Evolutionary conservation across 2,113 vertebrate genomes (phyloP).

Genomic region (Etheostoma cragini): DNA sequence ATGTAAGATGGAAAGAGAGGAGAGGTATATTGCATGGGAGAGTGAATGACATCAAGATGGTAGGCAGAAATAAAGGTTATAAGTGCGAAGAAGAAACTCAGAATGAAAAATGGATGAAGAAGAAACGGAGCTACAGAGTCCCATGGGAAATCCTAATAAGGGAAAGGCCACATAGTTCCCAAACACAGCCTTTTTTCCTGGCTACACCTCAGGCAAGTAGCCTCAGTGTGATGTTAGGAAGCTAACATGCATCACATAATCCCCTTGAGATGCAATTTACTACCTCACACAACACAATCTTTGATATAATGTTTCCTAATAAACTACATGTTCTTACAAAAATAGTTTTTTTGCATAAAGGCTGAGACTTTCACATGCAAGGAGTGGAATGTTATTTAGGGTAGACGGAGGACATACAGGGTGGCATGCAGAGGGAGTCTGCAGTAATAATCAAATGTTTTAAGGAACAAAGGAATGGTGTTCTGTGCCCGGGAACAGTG

Average conservation of each 20-base stretch:
- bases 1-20: not conserved
- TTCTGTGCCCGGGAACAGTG: slow-evolving; percentile 61
- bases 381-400: slow-evolving; percentile 16
- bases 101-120: slow-evolving; percentile 17
- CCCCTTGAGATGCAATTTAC: slow-evolving; percentile 45
- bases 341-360: slow-evolving; percentile 5
- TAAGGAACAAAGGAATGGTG: slow-evolving; percentile 65
- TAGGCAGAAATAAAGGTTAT: slow-evolving; percentile 15
- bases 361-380: slow-evolving; percentile 44
- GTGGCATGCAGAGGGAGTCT: slow-evolving; percentile 32
- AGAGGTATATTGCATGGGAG: not conserved
- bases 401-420: slow-evolving; percentile 19
- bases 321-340: slow-evolving; percentile 18
- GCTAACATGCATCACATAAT: slow-evolving; percentile 58
- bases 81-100: slow-evolving; percentile 16
- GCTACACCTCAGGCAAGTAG: slow-evolving; percentile 53
- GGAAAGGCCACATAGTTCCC: slow-evolving; percentile 76
- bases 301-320: slow-evolving; percentile 52
- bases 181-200: slow-evolving; percentile 60
- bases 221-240: slow-evolving; percentile 55
- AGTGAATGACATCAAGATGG: slow-evolving; percentile 20
- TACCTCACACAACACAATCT: slow-evolving; percentile 48
- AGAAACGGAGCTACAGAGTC: slow-evolving; percentile 45
- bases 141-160: slow-evolving; percentile 61
- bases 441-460: slow-evolving; percentile 63